Conservation (phyloP, 2,888 invertebrate species). For the Argyresthia albistria region DNA sequence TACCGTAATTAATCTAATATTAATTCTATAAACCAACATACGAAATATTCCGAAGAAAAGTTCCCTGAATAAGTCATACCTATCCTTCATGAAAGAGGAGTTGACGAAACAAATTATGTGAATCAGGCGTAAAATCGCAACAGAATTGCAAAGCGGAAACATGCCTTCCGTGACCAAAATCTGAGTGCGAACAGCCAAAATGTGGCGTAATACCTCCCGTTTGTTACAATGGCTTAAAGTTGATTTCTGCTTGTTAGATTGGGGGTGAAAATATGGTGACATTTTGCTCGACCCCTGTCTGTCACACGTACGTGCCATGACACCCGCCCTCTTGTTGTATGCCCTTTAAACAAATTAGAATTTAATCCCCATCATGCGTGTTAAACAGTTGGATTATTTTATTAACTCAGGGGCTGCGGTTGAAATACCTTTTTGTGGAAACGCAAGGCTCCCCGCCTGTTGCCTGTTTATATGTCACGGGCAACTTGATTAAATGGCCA, state of each 20-base stretch:
- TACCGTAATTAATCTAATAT: too few species aligned
- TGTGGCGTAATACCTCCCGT: neutral
- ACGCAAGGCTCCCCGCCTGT: neutral
- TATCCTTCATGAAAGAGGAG: too few species aligned
- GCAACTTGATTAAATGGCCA: too few species aligned
- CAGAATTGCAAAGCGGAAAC: constrained; percentile 6
- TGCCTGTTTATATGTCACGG: neutral
- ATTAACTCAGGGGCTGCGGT: constrained; percentile 15
- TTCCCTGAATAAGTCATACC: too few species aligned
- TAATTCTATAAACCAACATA: too few species aligned
- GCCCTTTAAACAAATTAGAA: constrained; percentile 32
- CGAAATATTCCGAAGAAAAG: too few species aligned
- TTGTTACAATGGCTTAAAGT: neutral
- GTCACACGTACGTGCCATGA: constrained; percentile 5
- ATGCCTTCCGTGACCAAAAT: constrained; percentile 6
- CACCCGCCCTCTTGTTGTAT: constrained; percentile 18
- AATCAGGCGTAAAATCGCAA: constrained; percentile 5
- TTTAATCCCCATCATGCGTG: constrained; percentile 41
- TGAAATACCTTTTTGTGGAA: neutral
- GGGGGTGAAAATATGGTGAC: neutral
- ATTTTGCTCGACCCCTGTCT: constrained; percentile 4
- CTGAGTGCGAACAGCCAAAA: neutral
- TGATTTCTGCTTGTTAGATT: neutral
- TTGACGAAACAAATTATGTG: constrained; percentile 7
- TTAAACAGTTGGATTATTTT: constrained; percentile 43